phyloP scores from a whole-genome alignment of 2,113 vertebrate species.

The Notiomystis cincta region DNA sequence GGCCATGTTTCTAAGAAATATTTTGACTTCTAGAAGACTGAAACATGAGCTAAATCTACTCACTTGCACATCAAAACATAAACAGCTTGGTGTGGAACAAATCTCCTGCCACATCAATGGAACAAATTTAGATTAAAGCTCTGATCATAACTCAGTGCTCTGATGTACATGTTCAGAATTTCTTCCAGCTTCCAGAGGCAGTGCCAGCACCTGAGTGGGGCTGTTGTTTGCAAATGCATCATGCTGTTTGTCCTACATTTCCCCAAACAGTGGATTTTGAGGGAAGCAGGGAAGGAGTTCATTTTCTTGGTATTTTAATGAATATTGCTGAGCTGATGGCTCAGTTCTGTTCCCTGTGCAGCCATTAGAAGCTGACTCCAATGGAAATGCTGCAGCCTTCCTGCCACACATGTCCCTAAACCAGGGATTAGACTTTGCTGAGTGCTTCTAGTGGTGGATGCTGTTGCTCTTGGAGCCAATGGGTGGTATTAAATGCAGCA shows the following conservation, averaged over 20 bases:
- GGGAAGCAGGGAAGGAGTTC: accelerated
- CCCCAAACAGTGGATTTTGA: not conserved
- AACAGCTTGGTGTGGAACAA: not conserved
- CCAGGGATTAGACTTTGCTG: not conserved
- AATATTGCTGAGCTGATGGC: not conserved
- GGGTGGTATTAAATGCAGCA: not conserved
- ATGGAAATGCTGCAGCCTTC: not conserved
- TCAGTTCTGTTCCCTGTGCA: not conserved
- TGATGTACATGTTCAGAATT: not conserved
- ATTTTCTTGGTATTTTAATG: not conserved
- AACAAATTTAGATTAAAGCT: not conserved
- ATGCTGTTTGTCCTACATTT: not conserved
- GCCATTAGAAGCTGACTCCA: not conserved
- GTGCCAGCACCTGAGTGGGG: not conserved
- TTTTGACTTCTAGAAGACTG: not conserved
- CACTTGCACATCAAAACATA: accelerated
- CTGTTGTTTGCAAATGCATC: not conserved
- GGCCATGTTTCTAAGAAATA: not conserved
- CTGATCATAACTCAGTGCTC: not conserved
- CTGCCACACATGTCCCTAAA: not conserved
- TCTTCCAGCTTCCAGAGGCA: not conserved
- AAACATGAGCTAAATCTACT: not conserved
- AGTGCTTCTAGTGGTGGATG: not conserved
- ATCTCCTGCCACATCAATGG: not conserved
- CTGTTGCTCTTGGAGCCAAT: not conserved